phyloP scores from a whole-genome alignment of 2,113 vertebrate genomes.

The Mormoops blainvillei region DNA sequence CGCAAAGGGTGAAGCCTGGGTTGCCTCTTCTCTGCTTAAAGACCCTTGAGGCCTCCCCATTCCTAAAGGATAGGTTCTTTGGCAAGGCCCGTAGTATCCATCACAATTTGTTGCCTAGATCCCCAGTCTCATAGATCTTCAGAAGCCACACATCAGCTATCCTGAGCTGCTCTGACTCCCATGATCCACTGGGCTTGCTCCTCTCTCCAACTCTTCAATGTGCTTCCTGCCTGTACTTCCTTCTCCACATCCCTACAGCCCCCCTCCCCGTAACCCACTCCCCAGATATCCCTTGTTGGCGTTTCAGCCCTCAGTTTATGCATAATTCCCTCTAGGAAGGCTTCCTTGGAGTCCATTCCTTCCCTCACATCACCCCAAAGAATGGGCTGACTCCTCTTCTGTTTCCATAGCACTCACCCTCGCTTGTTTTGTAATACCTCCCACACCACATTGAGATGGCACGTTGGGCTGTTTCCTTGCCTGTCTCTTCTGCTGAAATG shows the following conservation, averaged over 20 bases:
- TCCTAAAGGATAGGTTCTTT: not conserved
- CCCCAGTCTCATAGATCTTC: not conserved
- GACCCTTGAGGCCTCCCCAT: not conserved
- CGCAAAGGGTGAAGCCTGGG: not conserved
- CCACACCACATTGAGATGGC: accelerated
- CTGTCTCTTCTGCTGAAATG: not conserved
- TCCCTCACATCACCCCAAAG: not conserved
- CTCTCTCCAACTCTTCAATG: accelerated
- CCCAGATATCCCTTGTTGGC: no score
- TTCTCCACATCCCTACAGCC: not conserved
- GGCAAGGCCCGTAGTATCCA: not conserved
- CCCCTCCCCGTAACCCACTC: not conserved
- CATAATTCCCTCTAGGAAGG: not conserved
- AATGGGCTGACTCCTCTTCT: not conserved
- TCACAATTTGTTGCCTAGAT: not conserved
- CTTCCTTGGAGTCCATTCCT: not conserved
- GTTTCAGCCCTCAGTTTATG: not conserved
- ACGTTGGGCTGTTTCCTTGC: not conserved
- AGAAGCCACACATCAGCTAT: not conserved
- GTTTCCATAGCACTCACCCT: not conserved
- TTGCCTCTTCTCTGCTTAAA: not conserved
- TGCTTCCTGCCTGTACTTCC: not conserved
- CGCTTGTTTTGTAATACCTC: not conserved
- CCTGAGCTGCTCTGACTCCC: not conserved
- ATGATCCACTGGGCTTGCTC: accelerated